Conservation (phyloP, 2,888 invertebrate genomes). For the Cremastobaeus sp. region DNA sequence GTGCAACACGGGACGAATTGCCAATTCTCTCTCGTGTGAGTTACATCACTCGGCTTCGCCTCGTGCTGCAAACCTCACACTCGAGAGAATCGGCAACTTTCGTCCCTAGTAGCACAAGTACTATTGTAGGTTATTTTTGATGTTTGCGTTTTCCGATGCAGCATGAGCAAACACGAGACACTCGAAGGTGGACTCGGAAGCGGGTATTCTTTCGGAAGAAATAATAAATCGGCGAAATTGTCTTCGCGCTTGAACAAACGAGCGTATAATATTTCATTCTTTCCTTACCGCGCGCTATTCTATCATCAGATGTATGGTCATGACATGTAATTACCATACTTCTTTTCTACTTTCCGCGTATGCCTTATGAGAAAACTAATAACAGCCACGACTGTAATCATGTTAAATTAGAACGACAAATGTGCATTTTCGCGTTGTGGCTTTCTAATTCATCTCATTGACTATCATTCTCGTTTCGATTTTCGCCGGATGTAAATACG, state of each 20-base stretch:
- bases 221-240: too few relatives aligned
- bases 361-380: constrained; percentile 29
- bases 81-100: too few relatives aligned
- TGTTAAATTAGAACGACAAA: constrained; percentile 41
- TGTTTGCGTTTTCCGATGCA: too few relatives aligned
- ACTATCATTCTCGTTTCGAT: constrained; percentile 26
- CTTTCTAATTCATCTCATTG: constrained; percentile 41
- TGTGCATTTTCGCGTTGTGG: constrained; percentile 31
- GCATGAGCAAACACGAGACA: too few relatives aligned
- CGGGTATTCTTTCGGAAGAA: too few relatives aligned
- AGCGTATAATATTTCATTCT: constrained; percentile 20
- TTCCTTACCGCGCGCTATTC: constrained; percentile 14
- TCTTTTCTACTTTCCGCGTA: constrained; percentile 23
- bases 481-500: constrained; percentile 11
- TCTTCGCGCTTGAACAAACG: constrained; percentile 8
- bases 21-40: too few relatives aligned
- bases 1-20: too few relatives aligned
- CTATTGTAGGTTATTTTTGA: too few relatives aligned
- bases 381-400: constrained; percentile 32
- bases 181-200: too few relatives aligned
- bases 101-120: too few relatives aligned
- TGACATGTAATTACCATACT: constrained; percentile 25
- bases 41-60: too few relatives aligned
- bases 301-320: constrained; percentile 26
- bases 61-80: too few relatives aligned